phyloP scores from a whole-genome alignment of 2,797 vertebrate genomes.

The Bucorvus abyssinicus region DNA sequence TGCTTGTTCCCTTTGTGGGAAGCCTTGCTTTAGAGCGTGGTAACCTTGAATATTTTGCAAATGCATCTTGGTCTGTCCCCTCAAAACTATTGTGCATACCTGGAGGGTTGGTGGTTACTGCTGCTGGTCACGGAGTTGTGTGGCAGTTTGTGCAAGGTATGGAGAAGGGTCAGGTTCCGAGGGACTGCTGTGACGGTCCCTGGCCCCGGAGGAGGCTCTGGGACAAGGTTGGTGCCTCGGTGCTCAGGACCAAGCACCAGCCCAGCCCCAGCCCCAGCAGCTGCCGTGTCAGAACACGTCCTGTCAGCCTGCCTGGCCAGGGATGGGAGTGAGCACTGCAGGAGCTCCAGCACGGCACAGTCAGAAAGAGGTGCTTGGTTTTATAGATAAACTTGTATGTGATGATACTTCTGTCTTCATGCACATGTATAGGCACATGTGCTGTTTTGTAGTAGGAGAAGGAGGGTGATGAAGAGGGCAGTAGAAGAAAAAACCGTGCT shows the following conservation, averaged over 20 bases:
- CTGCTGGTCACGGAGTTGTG: not conserved
- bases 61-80: not conserved
- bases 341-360: not conserved
- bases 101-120: not conserved
- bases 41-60: not conserved
- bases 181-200: not conserved
- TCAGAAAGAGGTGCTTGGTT: not conserved
- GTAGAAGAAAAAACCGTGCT: not conserved
- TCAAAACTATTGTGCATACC: not conserved
- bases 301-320: not conserved
- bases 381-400: not conserved
- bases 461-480: not conserved
- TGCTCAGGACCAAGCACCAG: not conserved
- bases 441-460: not conserved
- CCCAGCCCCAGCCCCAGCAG: not conserved
- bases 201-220: not conserved
- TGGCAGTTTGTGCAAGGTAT: not conserved
- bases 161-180: not conserved
- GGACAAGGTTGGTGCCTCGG: not conserved
- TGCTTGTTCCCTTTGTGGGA: not conserved
- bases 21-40: not conserved
- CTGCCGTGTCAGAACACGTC: not conserved
- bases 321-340: not conserved
- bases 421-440: too few species aligned
- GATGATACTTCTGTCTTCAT: not conserved